Percentiles rank a stretch among this genome's conserved stretches.
Conservation (phyloP, 2,113 vertebrate genomes). For the Gila orcuttii region DNA sequence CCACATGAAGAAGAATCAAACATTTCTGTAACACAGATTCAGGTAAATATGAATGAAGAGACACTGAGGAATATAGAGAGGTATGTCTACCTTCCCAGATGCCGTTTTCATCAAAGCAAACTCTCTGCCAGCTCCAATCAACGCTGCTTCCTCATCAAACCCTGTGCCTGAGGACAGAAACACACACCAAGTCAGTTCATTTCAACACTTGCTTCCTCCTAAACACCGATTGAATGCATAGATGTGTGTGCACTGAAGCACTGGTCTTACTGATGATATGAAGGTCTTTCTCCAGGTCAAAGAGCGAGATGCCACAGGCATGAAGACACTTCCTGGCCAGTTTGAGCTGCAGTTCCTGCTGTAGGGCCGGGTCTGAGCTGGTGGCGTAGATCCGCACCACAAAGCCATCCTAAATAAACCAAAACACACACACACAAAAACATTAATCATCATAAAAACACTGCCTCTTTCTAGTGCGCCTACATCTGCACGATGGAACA, state of each 20-base stretch:
- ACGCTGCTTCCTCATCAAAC: slow-evolving; percentile 96
- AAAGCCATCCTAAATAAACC: slow-evolving; percentile 87
- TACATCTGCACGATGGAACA: neutral
- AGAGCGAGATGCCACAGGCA: slow-evolving; percentile 96
- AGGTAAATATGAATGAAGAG: neutral
- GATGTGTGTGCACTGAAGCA: neutral
- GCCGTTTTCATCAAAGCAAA: slow-evolving; percentile 99
- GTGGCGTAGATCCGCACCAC: slow-evolving; percentile 97
- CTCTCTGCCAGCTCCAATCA: slow-evolving; percentile 96
- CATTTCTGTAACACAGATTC: neutral
- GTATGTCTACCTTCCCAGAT: slow-evolving; percentile 90
- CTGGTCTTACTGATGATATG: slow-evolving; percentile 94
- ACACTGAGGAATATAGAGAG: neutral
- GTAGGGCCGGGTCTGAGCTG: slow-evolving; percentile 92
- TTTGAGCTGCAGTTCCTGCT: slow-evolving; percentile 98
- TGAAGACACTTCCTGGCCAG: slow-evolving; percentile 98
- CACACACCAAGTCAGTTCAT: neutral
- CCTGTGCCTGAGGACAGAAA: slow-evolving; percentile 84
- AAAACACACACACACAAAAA: slow-evolving; percentile 28
- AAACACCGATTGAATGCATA: neutral
- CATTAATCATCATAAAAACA: neutral
- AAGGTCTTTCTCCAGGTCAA: slow-evolving; percentile 97
- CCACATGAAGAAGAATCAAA: neutral
- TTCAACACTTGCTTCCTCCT: neutral
- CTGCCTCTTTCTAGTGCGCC: neutral